Conservation (phyloP, 2,797 vertebrate genomes). For the Lutjanus campechanus region DNA sequence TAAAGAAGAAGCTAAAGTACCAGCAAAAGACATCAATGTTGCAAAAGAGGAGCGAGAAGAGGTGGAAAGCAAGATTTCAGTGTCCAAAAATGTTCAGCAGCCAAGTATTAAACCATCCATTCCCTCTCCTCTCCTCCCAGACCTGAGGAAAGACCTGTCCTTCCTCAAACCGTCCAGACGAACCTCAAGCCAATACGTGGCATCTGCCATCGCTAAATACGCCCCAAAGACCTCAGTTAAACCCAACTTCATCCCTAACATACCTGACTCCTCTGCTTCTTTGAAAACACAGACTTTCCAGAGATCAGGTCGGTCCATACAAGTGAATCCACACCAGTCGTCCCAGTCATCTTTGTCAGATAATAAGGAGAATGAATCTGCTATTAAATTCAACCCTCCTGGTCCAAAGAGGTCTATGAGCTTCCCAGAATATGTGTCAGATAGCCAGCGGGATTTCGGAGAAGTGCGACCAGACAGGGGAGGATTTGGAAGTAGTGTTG, state of each 20-base stretch:
- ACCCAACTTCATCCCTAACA: conserved; percentile 41
- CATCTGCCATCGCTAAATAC: conserved; percentile 91
- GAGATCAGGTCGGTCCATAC: conserved; percentile 59
- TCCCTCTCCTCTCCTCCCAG: conserved; percentile 39
- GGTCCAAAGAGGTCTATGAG: conserved; percentile 69
- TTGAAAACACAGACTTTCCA: conserved; percentile 55
- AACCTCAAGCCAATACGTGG: conserved; percentile 96
- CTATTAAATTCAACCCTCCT: conserved; percentile 40
- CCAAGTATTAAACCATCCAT: conserved; percentile 67
- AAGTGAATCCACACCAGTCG: conserved; percentile 66
- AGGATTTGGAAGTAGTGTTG: conserved; percentile 36
- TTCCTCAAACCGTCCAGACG: conserved; percentile 91
- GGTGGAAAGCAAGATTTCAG: conserved; percentile 67
- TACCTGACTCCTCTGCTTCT: conserved; percentile 49
- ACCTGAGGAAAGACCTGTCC: conserved; percentile 80
- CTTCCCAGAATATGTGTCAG: conserved; percentile 63
- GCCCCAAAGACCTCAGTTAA: conserved; percentile 76
- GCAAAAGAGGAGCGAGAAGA: conserved; percentile 56
- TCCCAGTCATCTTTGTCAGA: conserved; percentile 48
- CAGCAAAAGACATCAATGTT: conserved; percentile 45
- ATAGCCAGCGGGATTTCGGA: conserved; percentile 54
- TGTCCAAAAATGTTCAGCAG: conserved; percentile 54
- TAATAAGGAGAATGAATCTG: conserved; percentile 55
- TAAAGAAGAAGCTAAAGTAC: conserved; percentile 56
- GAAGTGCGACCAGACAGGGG: conserved; percentile 45